Base-by-base conservation (phyloP, 2,113 vertebrate genomes). In the Asarcornis scutulata region DNA sequence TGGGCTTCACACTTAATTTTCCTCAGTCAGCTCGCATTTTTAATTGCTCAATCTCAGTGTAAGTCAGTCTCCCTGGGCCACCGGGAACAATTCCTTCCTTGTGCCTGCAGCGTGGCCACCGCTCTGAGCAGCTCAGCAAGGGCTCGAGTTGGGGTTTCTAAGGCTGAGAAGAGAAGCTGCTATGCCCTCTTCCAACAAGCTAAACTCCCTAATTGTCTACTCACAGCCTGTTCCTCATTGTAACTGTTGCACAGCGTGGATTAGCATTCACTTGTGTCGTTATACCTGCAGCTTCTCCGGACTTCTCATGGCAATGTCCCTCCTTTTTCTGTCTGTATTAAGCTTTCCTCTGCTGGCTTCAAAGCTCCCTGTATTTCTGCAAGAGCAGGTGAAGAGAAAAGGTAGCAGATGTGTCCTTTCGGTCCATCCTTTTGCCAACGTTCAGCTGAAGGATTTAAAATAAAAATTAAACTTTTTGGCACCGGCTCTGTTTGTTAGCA, bases 1-100 rank as follows among this genome's bases (percentile, higher is more conserved):
- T 3, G 32, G 62, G 72, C 82, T 89, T 95, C 91, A 89, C 91
- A 80, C 82, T 77, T 91, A 11, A 63, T 74, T 94, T 27, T 91
- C 78, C 89, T 52, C n/a, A 6, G 84, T 62, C 78, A 89, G 84
- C 48, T 78, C 46, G 11, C 0, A 2, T 22, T 79, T 95, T 91
- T 44, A 85, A 91, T 80, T 55, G 89, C 89, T 80, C 32, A 1
- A 53, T 27, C 85, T 53, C 58, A 1, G 69, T 15, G 29, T 58
- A 92, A 83, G 32, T 73, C 81, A 69, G 1, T 76, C 91, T 82
- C 86, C 1, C 1, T 1, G 14, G 80, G 58, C 5, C 75, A 23
- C 0, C 0, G 4, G 32, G 62, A 95, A 91, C 91, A 88, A 96
- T 87, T 27, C 7, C 0, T 17, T 90, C 91, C 91, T 66, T 79